A percentile compares a stretch with the other conserved stretches of the same genome.
These are phyloP conservation scores for Tetrapedia diversipes DNA, from an alignment of 2,888 invertebrate genomes.

Conservation along the genomic window DNA sequence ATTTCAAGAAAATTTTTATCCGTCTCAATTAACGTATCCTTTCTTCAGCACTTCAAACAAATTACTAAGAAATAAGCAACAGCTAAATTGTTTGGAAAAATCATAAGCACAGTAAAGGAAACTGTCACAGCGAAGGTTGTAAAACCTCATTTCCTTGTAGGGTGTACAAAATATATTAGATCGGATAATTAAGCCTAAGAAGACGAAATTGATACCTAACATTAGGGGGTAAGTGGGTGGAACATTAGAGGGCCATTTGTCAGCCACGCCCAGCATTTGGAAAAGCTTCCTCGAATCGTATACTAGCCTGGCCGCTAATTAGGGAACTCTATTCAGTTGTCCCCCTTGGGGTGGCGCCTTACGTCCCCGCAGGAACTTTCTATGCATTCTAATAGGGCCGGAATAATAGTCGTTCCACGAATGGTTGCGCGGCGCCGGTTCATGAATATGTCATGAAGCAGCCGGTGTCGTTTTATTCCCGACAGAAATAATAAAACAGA, in stretches of 20 bases:
- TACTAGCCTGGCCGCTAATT: conserved; percentile 76
- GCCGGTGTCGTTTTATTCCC: conserved; percentile 2
- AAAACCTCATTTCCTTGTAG: no score
- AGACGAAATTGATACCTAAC: no score
- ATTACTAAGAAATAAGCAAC: no score
- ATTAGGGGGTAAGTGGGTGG: neutral
- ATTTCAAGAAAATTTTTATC: no score
- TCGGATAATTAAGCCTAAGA: no score
- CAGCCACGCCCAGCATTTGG: conserved; percentile 56
- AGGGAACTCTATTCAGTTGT: conserved; percentile 74
- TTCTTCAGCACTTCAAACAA: no score
- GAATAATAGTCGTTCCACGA: conserved; percentile 51
- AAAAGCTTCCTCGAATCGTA: conserved; percentile 64
- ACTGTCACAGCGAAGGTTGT: no score
- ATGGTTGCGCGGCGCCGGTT: conserved; percentile 35
- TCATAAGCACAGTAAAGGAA: no score
- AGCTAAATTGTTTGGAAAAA: no score
- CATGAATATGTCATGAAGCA: conserved; percentile 50
- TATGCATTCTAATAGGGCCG: conserved; percentile 63
- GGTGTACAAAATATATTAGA: no score
- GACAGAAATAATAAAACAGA: conserved; percentile 31
- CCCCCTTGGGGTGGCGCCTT: conserved; percentile 47
- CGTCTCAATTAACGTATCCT: no score
- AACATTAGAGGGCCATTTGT: conserved; percentile 36
- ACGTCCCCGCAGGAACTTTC: conserved; percentile 47